Evolutionary conservation across 2,888 invertebrate species (phyloP).

Genomic region (Chloroclysta siterata): DNA sequence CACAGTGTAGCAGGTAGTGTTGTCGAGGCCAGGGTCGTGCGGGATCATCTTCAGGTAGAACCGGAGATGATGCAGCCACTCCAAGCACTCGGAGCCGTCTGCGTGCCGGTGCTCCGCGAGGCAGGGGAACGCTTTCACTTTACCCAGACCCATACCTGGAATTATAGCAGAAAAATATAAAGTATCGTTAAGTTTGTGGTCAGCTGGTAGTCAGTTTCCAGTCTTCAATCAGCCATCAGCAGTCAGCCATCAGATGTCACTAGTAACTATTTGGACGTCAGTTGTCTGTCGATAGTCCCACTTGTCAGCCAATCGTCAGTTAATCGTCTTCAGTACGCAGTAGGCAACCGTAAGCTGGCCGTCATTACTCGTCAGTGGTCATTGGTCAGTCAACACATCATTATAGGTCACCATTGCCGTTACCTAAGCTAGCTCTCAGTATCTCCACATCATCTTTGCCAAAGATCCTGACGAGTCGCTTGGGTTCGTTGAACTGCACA

Average conservation of each 20-base stretch:
- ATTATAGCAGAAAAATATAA: constrained; percentile 20
- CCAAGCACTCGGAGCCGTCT: constrained; percentile 90
- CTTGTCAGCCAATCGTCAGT: too few species aligned
- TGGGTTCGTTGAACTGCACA: constrained; percentile 92
- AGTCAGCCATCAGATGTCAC: neutral
- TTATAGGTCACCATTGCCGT: neutral
- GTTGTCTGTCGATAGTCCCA: too few species aligned
- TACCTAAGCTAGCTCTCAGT: constrained; percentile 86
- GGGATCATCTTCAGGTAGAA: constrained; percentile 88
- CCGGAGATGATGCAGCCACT: constrained; percentile 91
- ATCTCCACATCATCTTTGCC: constrained; percentile 89
- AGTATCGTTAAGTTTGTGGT: neutral
- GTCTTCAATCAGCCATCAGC: neutral
- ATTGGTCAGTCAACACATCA: neutral
- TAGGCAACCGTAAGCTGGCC: too few species aligned
- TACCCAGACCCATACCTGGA: constrained; percentile 86
- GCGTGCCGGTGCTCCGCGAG: constrained; percentile 84
- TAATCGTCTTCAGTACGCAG: too few species aligned
- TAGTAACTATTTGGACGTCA: neutral
- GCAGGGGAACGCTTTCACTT: constrained; percentile 89
- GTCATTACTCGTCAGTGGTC: neutral
- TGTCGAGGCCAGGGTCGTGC: constrained; percentile 79
- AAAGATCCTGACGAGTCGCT: constrained; percentile 89
- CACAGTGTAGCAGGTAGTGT: constrained; percentile 93
- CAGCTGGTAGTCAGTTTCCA: too few species aligned